These are phyloP conservation scores for Eolophus roseicapilla DNA, from an alignment of 2,113 vertebrate genomes.

Conservation along the genomic window DNA sequence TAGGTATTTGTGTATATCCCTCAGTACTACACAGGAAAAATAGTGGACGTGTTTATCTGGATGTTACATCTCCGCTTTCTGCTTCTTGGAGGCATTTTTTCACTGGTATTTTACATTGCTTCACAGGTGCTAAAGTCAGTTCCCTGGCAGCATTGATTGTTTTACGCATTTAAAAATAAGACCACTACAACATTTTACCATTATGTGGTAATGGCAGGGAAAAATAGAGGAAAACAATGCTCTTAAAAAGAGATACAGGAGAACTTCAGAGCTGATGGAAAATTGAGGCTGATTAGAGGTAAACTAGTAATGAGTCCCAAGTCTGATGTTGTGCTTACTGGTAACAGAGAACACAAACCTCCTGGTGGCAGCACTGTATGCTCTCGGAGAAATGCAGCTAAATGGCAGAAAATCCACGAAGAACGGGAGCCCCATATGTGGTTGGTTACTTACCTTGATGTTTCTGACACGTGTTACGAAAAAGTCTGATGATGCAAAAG, in stretches of 20 bases:
- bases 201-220: neutral
- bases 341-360: neutral
- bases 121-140: neutral
- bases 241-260: neutral
- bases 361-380: neutral
- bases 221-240: neutral
- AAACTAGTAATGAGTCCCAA: neutral
- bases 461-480: conserved; percentile 45
- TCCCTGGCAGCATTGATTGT: neutral
- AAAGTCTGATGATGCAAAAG: conserved; percentile 40
- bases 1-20: neutral
- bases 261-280: neutral
- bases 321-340: neutral
- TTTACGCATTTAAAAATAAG: neutral
- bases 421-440: neutral
- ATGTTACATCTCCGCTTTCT: neutral
- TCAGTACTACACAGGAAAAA: neutral
- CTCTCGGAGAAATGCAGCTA: neutral
- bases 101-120: neutral
- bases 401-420: neutral
- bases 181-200: neutral
- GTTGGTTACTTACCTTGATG: conserved; percentile 68
- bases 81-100: neutral
- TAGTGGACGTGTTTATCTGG: neutral
- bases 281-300: neutral